Evolutionary conservation across 2,888 invertebrate genomes (phyloP).

Genomic region (Tenthredo amoena): DNA sequence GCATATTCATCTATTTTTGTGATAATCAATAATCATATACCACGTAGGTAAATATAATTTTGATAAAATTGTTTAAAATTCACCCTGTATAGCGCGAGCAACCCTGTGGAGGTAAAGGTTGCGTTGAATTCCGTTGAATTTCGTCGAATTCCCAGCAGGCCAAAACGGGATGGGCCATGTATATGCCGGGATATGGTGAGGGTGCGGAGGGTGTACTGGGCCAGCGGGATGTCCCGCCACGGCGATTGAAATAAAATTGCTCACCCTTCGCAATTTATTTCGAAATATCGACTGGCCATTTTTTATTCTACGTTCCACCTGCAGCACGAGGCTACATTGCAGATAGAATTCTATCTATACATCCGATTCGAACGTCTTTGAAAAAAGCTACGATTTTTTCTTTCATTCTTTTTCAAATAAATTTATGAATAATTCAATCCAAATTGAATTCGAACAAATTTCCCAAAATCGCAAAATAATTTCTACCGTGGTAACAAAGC

Average conservation of each 20-base stretch:
- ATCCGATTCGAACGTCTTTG: background rate
- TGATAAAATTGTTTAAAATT: conserved; percentile 1
- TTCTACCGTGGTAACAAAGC: background rate
- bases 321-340: background rate
- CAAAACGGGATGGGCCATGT: conserved; percentile 3
- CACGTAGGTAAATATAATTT: background rate
- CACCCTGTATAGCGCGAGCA: background rate
- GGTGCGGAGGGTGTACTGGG: conserved; percentile 39
- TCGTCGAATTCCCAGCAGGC: conserved; percentile 42
- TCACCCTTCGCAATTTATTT: conserved; percentile 54
- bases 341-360: background rate
- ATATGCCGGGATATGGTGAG: background rate
- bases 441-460: too few species aligned
- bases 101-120: background rate
- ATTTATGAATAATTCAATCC: background rate
- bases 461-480: background rate
- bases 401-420: background rate
- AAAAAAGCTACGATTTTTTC: background rate
- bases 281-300: conserved; percentile 52
- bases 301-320: conserved; percentile 41
- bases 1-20: too few species aligned
- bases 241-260: conserved; percentile 55
- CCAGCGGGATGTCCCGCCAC: conserved; percentile 52
- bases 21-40: background rate
- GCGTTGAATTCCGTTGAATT: conserved; percentile 30